Base-by-base conservation (phyloP, 2,888 invertebrate species). In the Eupeodes luniger region DNA sequence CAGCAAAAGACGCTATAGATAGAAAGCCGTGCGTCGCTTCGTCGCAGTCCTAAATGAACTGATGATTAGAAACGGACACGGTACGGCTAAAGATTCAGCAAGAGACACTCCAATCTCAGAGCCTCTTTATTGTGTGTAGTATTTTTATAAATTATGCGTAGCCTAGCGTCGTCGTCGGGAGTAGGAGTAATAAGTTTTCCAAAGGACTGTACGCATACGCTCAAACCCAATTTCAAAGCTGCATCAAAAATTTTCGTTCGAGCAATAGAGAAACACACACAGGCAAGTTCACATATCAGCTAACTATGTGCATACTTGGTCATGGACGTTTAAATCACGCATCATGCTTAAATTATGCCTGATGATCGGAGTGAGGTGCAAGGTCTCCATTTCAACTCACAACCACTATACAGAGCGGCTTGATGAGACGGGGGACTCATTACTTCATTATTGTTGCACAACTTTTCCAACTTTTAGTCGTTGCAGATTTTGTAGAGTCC, bases 401-500 rank as follows among this genome's bases (percentile, higher is more conserved):
- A n/a, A 51, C 14, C 51, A 51, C 51, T 27, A 10, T 2, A n/a
- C 14, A 64, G 19, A 55, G 19, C 16, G 19, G n/a, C 14, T 5
- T 66, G 47, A 47, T 66, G 66, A 47, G 62, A 64, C 55, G 79
- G 59, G 70, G 44, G 76, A 59, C 87, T 87, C 87, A 87, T 84
- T 87, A 84, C 67, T 84, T 87, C 77, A 84, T 87, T 84, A 87
- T 84, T 87, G 84, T 84, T 87, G 76, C 84, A 81, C 84, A 87
- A 87, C 76, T 83, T 67, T 47, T 72, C n/a, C 59, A 62, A 44
- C 49, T 72, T 78, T 72, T 59, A 59, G 34, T 72, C 59, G 77
- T 49, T 78, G 19, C 4, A 40, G 40, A 67, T 84, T 69, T 14
- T 76, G 62, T 14, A 55, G 2, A 27, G 19, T 57, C 49, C 53